These are phyloP conservation scores for Hyphantria cunea DNA, from an alignment of 1,140 invertebrate species.

Conservation along the genomic window DNA sequence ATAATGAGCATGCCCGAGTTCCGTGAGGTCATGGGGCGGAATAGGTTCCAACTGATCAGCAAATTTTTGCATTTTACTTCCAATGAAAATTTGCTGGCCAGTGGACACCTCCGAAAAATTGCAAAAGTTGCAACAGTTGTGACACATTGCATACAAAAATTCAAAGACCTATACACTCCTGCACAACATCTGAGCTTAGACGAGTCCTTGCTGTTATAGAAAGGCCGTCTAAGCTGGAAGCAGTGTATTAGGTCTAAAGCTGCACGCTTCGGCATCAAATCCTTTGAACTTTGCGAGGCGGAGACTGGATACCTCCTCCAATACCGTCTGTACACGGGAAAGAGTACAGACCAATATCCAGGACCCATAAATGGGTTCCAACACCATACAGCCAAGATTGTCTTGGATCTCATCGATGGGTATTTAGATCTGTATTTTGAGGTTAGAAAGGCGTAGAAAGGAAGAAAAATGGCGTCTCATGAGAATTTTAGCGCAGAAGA, in stretches of 20 bases:
- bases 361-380: constrained; percentile 6
- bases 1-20: constrained; percentile 37
- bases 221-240: constrained; percentile 32
- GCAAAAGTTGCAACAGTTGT: constrained; percentile 39
- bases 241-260: constrained; percentile 32
- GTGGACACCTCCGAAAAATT: constrained; percentile 20
- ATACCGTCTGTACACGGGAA: neutral
- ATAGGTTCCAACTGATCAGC: constrained; percentile 19
- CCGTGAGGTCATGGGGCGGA: constrained; percentile 8
- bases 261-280: constrained; percentile 37
- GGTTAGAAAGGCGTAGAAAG: too few relatives aligned
- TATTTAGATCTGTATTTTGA: constrained; percentile 9
- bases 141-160: constrained; percentile 35
- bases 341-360: neutral
- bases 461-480: too few relatives aligned
- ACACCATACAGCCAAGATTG: neutral
- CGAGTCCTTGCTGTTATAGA: constrained; percentile 34
- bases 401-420: constrained; percentile 5
- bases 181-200: constrained; percentile 37
- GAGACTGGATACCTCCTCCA: constrained; percentile 28
- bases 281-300: constrained; percentile 38
- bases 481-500: too few relatives aligned
- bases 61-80: constrained; percentile 38
- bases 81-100: neutral
- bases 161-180: constrained; percentile 10